Evolutionary conservation across 2,113 vertebrate genomes (phyloP).

Genomic region (Leucoraja erinaceus): DNA sequence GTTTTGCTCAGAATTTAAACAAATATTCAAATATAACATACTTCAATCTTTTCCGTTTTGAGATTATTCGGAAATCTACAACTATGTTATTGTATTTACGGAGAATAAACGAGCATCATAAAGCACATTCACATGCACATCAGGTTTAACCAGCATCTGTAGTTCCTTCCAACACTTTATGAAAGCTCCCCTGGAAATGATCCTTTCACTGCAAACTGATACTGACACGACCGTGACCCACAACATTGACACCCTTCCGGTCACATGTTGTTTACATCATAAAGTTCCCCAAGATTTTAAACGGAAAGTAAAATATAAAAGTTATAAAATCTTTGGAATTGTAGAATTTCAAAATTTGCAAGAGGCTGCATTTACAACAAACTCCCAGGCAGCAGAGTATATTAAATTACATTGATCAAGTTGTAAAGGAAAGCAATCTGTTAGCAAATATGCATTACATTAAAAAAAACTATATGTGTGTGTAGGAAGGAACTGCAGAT

Average conservation of each 20-base stretch:
- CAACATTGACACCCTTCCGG: neutral
- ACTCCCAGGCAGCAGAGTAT: neutral
- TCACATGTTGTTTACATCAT: constrained; percentile 13
- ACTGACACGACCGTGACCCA: neutral
- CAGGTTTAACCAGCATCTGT: no score
- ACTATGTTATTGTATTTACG: neutral
- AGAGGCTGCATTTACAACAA: neutral
- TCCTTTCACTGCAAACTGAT: neutral
- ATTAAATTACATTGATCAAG: neutral
- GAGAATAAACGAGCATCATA: neutral
- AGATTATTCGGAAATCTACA: neutral
- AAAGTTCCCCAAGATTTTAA: no score
- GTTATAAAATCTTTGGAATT: neutral
- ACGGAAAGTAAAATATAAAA: neutral
- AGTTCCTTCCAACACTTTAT: no score
- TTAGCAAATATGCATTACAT: neutral
- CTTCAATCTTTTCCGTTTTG: neutral
- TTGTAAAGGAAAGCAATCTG: neutral
- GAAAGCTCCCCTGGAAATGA: neutral
- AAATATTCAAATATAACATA: neutral
- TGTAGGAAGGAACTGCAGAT: no score
- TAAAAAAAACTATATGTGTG: neutral
- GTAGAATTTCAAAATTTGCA: neutral
- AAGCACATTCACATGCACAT: neutral
- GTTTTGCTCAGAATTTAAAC: no score